phyloP scores from a whole-genome alignment of 2,113 vertebrate genomes.

The Charadrius vociferus region DNA sequence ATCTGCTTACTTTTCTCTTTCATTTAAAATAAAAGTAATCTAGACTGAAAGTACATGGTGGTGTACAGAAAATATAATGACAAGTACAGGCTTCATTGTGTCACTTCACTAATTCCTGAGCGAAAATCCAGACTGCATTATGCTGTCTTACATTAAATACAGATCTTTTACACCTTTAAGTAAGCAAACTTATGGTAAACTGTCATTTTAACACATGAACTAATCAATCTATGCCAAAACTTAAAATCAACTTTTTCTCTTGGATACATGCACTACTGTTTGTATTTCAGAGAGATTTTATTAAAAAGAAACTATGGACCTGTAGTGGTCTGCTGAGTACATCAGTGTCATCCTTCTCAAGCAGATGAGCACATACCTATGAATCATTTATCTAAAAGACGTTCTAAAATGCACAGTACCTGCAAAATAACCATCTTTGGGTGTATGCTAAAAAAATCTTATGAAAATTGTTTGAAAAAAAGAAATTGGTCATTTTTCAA shows the following conservation, averaged over 20 bases:
- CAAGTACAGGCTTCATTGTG: not conserved
- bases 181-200: not conserved
- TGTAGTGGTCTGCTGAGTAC: not conserved
- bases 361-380: not conserved
- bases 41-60: not conserved
- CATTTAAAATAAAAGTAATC: not conserved
- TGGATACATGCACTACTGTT: constrained; percentile 51
- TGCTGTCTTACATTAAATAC: not conserved
- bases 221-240: not conserved
- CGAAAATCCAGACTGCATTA: not conserved
- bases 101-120: not conserved
- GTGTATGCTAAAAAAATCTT: not conserved
- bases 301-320: constrained; percentile 1
- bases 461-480: not conserved
- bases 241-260: constrained; percentile 28
- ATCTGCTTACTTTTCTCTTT: not conserved
- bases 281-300: constrained; percentile 42
- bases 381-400: constrained; percentile 45
- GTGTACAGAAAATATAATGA: not conserved
- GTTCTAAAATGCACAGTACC: not conserved
- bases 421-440: not conserved
- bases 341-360: constrained; percentile 34
- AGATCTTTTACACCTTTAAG: not conserved
- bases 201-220: not conserved
- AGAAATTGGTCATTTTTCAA: constrained; percentile 3